Evolutionary conservation across 2,113 vertebrate genomes (phyloP).

Genomic region (Salvelinus sp.): DNA sequence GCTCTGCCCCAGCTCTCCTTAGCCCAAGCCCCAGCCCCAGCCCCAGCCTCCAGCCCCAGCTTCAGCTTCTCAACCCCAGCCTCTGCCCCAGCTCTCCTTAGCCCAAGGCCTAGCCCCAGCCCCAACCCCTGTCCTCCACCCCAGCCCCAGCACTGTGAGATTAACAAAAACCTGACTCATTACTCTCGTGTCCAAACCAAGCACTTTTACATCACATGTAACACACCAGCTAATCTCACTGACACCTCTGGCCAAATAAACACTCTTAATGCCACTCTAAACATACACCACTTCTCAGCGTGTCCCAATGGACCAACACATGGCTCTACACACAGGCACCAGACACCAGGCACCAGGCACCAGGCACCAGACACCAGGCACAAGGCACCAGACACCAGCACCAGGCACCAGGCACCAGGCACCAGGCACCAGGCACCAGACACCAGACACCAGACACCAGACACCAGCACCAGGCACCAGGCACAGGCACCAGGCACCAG

Average conservation of each 20-base stretch:
- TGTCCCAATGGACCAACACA: constrained; percentile 6
- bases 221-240: constrained; percentile 63
- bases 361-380: too few relatives aligned
- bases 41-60: background rate
- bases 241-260: constrained; percentile 63
- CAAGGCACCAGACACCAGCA: too few relatives aligned
- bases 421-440: constrained; percentile 6
- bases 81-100: background rate
- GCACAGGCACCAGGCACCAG: too few relatives aligned
- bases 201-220: constrained; percentile 66
- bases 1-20: too few relatives aligned
- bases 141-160: constrained; percentile 38
- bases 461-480: too few relatives aligned
- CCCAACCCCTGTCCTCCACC: background rate
- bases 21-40: too few relatives aligned
- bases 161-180: constrained; percentile 59
- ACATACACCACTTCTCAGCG: constrained; percentile 5
- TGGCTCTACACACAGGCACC: constrained; percentile 33
- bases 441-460: background rate
- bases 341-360: constrained; percentile 21
- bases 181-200: constrained; percentile 60
- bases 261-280: constrained; percentile 31
- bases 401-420: constrained; percentile 29
- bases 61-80: background rate
- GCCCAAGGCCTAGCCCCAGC: too few relatives aligned